Base-by-base conservation (phyloP, 2,797 vertebrate species). In the Pristis pectinata region DNA sequence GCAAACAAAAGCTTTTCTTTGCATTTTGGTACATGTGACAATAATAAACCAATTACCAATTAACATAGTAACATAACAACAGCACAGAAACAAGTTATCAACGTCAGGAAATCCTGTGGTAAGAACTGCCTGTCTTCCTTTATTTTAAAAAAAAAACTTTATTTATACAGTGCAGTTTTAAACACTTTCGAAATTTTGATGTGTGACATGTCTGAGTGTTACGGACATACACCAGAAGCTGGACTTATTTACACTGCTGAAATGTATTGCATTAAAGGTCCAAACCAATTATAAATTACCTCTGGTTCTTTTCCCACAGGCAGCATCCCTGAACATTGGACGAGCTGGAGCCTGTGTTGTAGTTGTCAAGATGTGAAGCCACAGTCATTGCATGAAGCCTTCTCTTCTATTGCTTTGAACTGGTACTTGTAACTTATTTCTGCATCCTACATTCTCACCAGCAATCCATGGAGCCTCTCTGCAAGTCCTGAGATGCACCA, bases 321-420 rank as follows among this genome's bases (percentile, higher is more conserved):
- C 97, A 97, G 97, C 97, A 74, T 97, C 97, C 89, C 95, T 97
- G 96, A 97, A 97, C 95, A 97, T 97, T 94, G 97, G 97, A 95
- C 96, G 97, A 96, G 97, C 97, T 61, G 97, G 97, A 85, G 97
- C 97, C 94, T 97, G 97, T 94, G 97, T 97, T 64, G 97, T 97
- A 94, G 97, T 97, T 95, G 97, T 97, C 96, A 97, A 97, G 94
- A 96, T 97, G 17, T 97, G 96, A 97, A 74, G 87, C 30, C 2
- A 9, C 49, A 76, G 70, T 76, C 70, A 94, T 49, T 76, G 44
- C 30, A 24, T 56, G 70, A 76, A 72, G 30, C 72, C 53, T n/a
- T 53, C 70, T 44, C 70, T 67, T 91, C 70, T 74, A n/a, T 67
- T 67, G 87, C 61, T 74, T n/a, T 94, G 92, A 76, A 94, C 92